Conservation (phyloP, 2,888 invertebrate genomes). For the Cylindroiulus punctatus region DNA sequence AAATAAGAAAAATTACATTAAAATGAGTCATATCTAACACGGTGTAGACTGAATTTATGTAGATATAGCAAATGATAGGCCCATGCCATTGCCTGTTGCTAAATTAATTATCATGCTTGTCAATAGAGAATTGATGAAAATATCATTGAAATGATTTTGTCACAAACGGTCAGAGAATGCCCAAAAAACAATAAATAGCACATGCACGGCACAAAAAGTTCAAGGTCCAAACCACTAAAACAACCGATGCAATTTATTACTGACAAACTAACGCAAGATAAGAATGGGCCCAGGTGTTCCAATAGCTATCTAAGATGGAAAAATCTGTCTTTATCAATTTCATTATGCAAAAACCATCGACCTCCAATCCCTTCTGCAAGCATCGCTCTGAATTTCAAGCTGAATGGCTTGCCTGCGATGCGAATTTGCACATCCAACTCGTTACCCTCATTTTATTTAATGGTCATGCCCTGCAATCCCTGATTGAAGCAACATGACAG, state of each 20-base stretch:
- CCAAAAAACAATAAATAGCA: no score
- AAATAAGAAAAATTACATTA: neutral
- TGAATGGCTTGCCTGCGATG: neutral
- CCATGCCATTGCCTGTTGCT: no score
- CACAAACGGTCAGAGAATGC: no score
- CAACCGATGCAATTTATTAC: no score
- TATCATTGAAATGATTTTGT: neutral
- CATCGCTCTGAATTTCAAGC: neutral
- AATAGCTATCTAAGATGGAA: neutral
- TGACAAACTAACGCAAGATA: no score
- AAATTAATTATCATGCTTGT: no score
- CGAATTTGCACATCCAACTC: conserved; percentile 22
- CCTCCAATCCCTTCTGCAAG: neutral
- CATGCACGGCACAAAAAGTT: no score
- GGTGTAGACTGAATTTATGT: no score
- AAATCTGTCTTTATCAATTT: neutral
- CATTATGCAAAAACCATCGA: neutral
- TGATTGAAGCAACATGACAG: conserved; percentile 43
- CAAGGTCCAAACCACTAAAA: neutral
- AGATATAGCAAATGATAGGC: no score
- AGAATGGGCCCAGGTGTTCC: no score
- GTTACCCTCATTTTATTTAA: conserved; percentile 45
- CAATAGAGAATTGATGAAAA: no score
- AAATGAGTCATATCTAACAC: neutral
- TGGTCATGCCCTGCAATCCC: conserved; percentile 30